Percentiles rank a stretch among this genome's conserved stretches.
Conservation (phyloP, 30 jellyfish, hydroid and myxozoan genomes). For the Mastigias papua region DNA sequence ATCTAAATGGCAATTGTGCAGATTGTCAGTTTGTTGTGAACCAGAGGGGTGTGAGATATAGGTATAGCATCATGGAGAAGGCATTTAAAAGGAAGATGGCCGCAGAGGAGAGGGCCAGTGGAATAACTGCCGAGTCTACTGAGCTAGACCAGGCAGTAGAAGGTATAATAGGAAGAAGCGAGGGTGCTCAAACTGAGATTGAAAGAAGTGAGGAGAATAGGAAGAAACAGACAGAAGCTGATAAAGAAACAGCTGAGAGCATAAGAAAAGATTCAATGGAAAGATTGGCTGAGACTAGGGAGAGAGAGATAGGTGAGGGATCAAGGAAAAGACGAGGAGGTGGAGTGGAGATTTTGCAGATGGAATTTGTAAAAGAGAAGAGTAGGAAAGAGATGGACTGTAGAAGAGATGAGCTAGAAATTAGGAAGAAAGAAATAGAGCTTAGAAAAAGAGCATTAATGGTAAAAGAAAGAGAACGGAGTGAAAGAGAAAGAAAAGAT, state of each 20-base stretch:
- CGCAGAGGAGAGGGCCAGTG: conserved; percentile 30
- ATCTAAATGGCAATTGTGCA: neutral
- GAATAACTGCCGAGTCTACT: conserved; percentile 9
- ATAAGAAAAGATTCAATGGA: conserved; percentile 19
- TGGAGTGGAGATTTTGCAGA: conserved; percentile 17
- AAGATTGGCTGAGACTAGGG: conserved; percentile 16
- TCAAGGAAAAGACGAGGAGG: conserved; percentile 4
- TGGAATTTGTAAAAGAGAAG: conserved; percentile 17
- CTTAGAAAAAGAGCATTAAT: neutral
- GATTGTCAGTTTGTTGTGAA: neutral
- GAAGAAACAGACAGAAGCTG: neutral
- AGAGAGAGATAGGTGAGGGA: conserved; percentile 1
- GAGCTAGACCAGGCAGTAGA: conserved; percentile 25
- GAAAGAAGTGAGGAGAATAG: neutral
- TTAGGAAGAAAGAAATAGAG: neutral
- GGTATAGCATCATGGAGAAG: neutral
- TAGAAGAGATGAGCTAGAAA: conserved; percentile 14
- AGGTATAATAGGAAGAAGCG: neutral
- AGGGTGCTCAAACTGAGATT: conserved; percentile 20
- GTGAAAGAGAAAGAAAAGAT: neutral
- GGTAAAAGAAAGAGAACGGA: neutral
- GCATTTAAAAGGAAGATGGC: neutral
- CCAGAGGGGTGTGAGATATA: conserved; percentile 39
- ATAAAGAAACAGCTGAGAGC: conserved; percentile 39
- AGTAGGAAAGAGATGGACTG: conserved; percentile 14